A percentile compares a stretch with the other conserved stretches of the same genome.
Evolutionary conservation across 2,113 vertebrate genomes (phyloP).

Genomic region (Macrotus californicus): DNA sequence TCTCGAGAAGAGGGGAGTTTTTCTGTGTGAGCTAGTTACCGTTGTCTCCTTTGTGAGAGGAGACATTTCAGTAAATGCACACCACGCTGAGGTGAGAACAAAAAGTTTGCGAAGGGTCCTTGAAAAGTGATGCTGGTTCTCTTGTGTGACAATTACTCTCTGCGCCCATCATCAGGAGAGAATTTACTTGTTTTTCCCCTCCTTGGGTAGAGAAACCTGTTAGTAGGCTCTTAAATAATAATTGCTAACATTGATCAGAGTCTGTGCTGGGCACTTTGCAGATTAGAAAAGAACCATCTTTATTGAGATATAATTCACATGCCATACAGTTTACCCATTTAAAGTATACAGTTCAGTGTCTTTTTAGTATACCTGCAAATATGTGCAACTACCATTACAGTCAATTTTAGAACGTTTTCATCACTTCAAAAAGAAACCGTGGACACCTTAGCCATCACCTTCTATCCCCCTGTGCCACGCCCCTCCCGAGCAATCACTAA

Average conservation of each 20-base stretch:
- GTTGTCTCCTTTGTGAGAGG: neutral
- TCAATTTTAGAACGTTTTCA: neutral
- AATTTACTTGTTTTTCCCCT: neutral
- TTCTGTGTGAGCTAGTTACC: neutral
- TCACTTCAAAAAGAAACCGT: neutral
- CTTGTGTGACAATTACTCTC: neutral
- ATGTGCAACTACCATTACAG: neutral
- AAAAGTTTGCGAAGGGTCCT: neutral
- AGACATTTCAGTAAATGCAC: neutral
- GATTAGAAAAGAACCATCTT: neutral
- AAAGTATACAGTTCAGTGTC: too few species aligned
- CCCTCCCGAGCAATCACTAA: neutral
- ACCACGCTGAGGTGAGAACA: neutral
- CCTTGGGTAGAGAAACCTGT: neutral
- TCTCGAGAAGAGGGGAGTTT: neutral
- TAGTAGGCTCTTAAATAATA: neutral
- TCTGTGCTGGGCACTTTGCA: neutral
- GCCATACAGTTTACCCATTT: neutral
- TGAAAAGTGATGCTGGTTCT: neutral
- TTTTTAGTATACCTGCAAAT: neutral
- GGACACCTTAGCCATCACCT: neutral
- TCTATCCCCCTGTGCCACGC: neutral
- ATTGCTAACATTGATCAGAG: neutral
- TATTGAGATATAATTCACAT: neutral
- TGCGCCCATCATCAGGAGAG: neutral